A percentile compares a stretch with the other conserved stretches of the same genome.
Evolutionary conservation across 2,113 vertebrate species (phyloP).

Genomic region (Sula dactylatra): DNA sequence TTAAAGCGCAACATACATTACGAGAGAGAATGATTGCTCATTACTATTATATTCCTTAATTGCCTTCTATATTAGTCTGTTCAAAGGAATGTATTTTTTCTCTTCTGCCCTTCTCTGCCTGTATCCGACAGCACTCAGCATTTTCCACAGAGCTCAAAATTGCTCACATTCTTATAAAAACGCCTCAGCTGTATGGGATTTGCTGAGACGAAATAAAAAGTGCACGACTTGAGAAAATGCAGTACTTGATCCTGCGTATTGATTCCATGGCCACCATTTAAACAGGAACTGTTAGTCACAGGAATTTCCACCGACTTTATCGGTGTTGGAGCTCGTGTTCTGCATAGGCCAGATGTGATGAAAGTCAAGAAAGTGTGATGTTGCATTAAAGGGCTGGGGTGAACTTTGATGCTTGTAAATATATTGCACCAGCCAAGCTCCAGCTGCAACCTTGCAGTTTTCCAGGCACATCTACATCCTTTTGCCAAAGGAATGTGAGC

Average conservation of each 20-base stretch:
- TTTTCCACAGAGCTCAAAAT: slow-evolving; percentile 46
- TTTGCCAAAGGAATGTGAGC: not conserved
- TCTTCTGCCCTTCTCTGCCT: not conserved
- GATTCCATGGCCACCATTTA: not conserved
- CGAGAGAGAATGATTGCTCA: slow-evolving; percentile 26
- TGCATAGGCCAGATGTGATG: not conserved
- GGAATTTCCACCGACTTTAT: not conserved
- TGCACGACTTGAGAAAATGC: slow-evolving; percentile 4
- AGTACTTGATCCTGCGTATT: not conserved
- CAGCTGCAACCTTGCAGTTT: slow-evolving; percentile 29
- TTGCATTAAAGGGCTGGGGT: not conserved
- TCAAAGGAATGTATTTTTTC: slow-evolving; percentile 16
- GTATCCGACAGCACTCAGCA: slow-evolving; percentile 34
- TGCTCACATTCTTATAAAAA: slow-evolving; percentile 50
- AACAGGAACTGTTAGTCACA: not conserved
- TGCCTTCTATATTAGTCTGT: slow-evolving; percentile 29
- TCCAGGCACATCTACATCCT: not conserved
- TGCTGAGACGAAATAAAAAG: slow-evolving; percentile 59
- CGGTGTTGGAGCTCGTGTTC: accelerated
- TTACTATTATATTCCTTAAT: slow-evolving; percentile 23
- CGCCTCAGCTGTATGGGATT: slow-evolving; percentile 7
- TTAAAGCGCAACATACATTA: slow-evolving; percentile 23
- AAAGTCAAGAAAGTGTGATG: not conserved
- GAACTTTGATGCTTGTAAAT: not conserved
- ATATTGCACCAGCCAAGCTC: not conserved